Conservation (phyloP, 2,113 vertebrate genomes). For the Platysternon megacephalum region DNA sequence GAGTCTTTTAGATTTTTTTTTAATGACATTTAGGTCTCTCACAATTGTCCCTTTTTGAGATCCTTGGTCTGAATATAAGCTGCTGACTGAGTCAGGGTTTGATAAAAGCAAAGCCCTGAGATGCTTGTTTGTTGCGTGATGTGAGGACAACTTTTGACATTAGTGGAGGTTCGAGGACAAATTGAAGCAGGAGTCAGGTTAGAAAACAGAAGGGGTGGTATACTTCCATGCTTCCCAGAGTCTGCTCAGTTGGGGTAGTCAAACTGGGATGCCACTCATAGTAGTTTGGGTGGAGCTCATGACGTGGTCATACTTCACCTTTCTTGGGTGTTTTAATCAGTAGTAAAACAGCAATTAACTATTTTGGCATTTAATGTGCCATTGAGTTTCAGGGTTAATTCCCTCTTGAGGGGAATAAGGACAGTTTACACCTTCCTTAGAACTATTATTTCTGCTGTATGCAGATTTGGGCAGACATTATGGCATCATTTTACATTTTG, state of each 20-base stretch:
- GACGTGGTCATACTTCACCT: not conserved
- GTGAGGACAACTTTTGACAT: not conserved
- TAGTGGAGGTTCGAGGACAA: not conserved
- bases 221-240: not conserved
- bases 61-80: not conserved
- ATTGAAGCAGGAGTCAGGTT: not conserved
- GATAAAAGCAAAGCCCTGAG: not conserved
- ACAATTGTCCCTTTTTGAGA: not conserved
- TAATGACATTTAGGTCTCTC: not conserved
- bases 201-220: not conserved
- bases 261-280: not conserved
- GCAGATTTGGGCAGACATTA: accelerated
- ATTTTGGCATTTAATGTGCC: accelerated
- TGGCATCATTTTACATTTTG: not conserved
- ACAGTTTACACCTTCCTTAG: not conserved
- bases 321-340: accelerated
- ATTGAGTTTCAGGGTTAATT: not conserved
- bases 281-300: not conserved
- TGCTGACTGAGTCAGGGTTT: not conserved
- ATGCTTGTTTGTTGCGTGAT: not conserved
- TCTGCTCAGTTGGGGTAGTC: not conserved
- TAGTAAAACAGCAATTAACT: accelerated
- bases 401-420: accelerated
- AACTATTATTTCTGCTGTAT: not conserved
- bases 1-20: not conserved